Conservation (phyloP, 2,113 vertebrate genomes). For the Scartelaos histophorus region DNA sequence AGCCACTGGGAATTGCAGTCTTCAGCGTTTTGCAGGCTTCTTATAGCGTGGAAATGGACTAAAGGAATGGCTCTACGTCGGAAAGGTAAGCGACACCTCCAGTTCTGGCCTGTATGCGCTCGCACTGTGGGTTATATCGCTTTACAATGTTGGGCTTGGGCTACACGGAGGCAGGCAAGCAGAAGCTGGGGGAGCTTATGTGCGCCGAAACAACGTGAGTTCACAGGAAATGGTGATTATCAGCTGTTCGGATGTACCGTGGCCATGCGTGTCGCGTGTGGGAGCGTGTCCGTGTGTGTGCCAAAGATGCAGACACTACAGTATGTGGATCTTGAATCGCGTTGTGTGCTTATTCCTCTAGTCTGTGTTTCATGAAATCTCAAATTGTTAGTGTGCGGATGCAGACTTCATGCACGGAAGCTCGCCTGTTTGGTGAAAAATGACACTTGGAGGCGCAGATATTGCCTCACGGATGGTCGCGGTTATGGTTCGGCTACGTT, state of each 20-base stretch:
- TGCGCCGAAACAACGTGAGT: conserved; percentile 49
- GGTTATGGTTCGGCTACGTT: conserved; percentile 16
- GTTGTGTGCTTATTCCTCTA: not conserved
- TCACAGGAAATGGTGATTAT: conserved; percentile 54
- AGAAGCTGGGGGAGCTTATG: not conserved
- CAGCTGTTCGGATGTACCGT: conserved; percentile 57
- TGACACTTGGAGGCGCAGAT: conserved; percentile 14
- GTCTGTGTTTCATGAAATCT: conserved; percentile 35
- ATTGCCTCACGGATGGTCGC: conserved; percentile 21
- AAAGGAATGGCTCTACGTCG: conserved; percentile 72
- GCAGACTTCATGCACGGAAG: conserved; percentile 39
- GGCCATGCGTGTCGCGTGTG: conserved; percentile 23
- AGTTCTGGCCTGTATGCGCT: conserved; percentile 50
- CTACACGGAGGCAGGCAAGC: conserved; percentile 12
- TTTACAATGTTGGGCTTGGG: conserved; percentile 26
- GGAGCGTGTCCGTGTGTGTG: conserved; percentile 1
- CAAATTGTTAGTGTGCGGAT: conserved; percentile 31
- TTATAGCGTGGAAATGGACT: conserved; percentile 65
- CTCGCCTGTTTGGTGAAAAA: conserved; percentile 20
- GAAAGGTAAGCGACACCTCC: conserved; percentile 71
- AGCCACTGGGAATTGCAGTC: conserved; percentile 52
- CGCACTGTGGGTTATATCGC: conserved; percentile 19
- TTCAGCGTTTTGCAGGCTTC: conserved; percentile 52
- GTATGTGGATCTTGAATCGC: not conserved
- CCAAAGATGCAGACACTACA: not conserved